Evolutionary conservation across 2,113 vertebrate species (phyloP), one percentile per base, ranked within the genome.

Genomic region (Pungitius pungitius): DNA sequence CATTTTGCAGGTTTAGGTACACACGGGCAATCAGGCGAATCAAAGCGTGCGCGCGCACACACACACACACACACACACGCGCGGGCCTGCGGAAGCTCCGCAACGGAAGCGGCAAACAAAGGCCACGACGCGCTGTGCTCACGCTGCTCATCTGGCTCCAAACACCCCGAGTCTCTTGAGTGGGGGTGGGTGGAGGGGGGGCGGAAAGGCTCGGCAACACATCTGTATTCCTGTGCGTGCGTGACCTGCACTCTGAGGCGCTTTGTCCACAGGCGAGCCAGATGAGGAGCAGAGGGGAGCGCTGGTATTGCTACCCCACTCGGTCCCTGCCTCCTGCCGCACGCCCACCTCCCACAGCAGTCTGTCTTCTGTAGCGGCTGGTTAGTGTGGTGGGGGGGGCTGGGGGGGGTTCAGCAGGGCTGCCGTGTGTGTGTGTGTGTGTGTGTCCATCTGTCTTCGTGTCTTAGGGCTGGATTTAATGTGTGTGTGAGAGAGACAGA

Each of bases 181-280:
- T 81, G 84, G n/a, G n/a, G n/a, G n/a, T n/a, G n/a, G n/a, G n/a
- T n/a, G n/a, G n/a, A n/a, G n/a, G 80, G 84, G 75, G 80, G 64
- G 52, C 58, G 76, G 58, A 82, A 56, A 87, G 82, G 65, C 81
- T 82, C 81, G 12, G 67, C 73, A 60, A 78, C 74, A 82, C 75
- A 85, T 91, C 85, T 92, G 91, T 88, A 84, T 83, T 88, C 80
- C 73, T 83, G 73, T 15, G 7, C 73, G 87, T 89, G 86, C 80
- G 86, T 92, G 91, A 91, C 81, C 88, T 90, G 89, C 91, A 91
- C 85, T 87, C 79, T 30, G 77, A 80, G 74, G 70, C 77, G 74
- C 82, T 89, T 81, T 87, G 89, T 86, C 89, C 85, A 87, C 58
- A n/a, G 86, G 80, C 80, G 2, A 87, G 83, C 73, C 83, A 87